These are phyloP conservation scores for Buathra laborator DNA, from an alignment of 2,888 invertebrate species.

Conservation along the genomic window DNA sequence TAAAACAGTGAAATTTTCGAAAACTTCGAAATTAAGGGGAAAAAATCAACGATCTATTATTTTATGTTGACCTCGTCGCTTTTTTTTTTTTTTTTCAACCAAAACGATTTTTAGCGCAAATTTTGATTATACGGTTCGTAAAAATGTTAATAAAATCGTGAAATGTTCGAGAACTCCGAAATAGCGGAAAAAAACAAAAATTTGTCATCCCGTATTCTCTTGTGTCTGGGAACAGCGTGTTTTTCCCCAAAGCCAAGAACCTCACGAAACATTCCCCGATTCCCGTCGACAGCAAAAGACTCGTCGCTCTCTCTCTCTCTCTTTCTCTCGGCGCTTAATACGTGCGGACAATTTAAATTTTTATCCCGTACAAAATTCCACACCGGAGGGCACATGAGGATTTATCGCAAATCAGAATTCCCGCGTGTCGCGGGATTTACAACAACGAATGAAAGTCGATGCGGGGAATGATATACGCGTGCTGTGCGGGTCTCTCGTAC, in stretches of 20 bases:
- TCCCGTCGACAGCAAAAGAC: not conserved
- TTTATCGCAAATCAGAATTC: conserved; percentile 40
- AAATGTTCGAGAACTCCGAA: not conserved
- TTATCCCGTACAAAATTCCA: not conserved
- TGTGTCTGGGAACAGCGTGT: not conserved
- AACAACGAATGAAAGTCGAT: conserved; percentile 11
- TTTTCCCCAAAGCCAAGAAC: conserved; percentile 30
- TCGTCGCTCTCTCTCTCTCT: not conserved
- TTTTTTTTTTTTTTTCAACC: too few species aligned
- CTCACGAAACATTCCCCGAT: conserved; percentile 4
- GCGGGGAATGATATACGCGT: conserved; percentile 10
- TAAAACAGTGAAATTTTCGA: too few species aligned
- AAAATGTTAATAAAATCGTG: conserved; percentile 4
- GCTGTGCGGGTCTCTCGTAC: not conserved
- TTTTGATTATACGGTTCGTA: not conserved
- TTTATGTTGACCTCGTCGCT: too few species aligned
- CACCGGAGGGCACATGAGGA: conserved; percentile 12
- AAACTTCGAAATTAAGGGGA: too few species aligned
- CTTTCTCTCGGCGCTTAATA: not conserved
- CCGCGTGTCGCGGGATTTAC: not conserved
- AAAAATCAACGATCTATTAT: too few species aligned
- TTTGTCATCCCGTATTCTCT: conserved; percentile 1
- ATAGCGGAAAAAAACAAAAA: not conserved
- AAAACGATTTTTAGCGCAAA: too few species aligned
- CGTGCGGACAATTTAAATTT: conserved; percentile 50